Evolutionary conservation across 35 echinoderm and acorn worm genomes (phyloP).

Genomic region (Diadema setosum): DNA sequence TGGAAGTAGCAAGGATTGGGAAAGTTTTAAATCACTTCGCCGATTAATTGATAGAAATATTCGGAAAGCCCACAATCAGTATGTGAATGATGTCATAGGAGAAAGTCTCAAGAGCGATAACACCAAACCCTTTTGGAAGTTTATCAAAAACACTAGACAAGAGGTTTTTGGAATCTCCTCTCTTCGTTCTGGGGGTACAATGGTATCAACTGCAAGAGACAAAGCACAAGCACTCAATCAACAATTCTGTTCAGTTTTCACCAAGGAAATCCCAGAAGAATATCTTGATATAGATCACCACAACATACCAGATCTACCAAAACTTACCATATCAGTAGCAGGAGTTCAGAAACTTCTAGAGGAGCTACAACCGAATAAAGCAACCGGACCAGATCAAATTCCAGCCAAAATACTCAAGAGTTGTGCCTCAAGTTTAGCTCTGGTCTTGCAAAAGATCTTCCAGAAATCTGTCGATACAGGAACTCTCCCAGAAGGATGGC

Average conservation of each 20-base stretch:
- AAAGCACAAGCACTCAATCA: constrained; percentile 26
- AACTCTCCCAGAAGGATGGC: constrained; percentile 37
- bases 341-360: constrained; percentile 11
- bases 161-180: constrained; percentile 29
- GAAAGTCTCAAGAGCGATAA: constrained; percentile 3
- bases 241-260: constrained; percentile 28
- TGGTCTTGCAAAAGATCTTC: constrained; percentile 27
- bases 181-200: background rate
- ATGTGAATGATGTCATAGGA: constrained; percentile 5
- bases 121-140: constrained; percentile 39
- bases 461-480: constrained; percentile 34
- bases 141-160: background rate
- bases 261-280: background rate
- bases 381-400: constrained; percentile 9
- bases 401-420: constrained; percentile 4
- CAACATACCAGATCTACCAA: background rate
- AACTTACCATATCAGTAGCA: background rate
- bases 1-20: background rate
- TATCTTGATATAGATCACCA: background rate
- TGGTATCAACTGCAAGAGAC: background rate
- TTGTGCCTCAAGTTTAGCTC: constrained; percentile 24
- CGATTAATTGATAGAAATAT: background rate
- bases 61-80: background rate
- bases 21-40: background rate
- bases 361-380: constrained; percentile 42